phyloP scores from a whole-genome alignment of 2,797 vertebrate species.

The Danio albolineatus region DNA sequence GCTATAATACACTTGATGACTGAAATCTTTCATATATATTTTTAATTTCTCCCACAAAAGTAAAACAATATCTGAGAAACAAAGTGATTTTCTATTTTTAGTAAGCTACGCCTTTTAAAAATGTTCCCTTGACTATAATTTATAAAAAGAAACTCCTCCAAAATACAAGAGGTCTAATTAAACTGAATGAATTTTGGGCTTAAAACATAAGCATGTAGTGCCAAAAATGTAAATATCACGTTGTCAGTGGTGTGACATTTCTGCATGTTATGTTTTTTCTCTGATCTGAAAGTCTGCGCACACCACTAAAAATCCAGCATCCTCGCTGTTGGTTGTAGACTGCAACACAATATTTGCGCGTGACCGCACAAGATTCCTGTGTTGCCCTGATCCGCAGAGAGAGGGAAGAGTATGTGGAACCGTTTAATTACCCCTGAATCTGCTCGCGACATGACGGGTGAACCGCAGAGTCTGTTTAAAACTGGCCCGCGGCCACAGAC shows the following conservation, averaged over 20 bases:
- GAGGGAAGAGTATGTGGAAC: conserved; percentile 71
- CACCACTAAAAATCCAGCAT: neutral
- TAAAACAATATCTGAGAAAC: neutral
- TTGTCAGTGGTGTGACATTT: neutral
- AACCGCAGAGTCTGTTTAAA: conserved; percentile 67
- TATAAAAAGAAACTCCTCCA: neutral
- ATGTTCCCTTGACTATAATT: neutral
- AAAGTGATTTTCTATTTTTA: no score
- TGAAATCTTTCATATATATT: neutral
- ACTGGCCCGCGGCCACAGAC: conserved; percentile 56
- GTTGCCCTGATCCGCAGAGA: conserved; percentile 48
- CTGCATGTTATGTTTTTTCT: conserved; percentile 4
- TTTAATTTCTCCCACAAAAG: neutral
- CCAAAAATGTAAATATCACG: neutral
- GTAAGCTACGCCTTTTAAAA: no score
- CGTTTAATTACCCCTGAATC: conserved; percentile 78
- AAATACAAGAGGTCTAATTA: conserved; percentile 18
- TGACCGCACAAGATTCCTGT: conserved; percentile 63
- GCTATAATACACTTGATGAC: neutral
- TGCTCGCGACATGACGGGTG: conserved; percentile 73
- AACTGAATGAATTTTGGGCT: neutral
- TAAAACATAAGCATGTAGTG: neutral
- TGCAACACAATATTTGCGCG: conserved; percentile 58
- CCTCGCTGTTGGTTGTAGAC: conserved; percentile 53
- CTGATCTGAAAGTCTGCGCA: neutral